These are phyloP conservation scores for Microcebus ravelobensis DNA, from an alignment of 2,113 vertebrate species.

Conservation along the genomic window DNA sequence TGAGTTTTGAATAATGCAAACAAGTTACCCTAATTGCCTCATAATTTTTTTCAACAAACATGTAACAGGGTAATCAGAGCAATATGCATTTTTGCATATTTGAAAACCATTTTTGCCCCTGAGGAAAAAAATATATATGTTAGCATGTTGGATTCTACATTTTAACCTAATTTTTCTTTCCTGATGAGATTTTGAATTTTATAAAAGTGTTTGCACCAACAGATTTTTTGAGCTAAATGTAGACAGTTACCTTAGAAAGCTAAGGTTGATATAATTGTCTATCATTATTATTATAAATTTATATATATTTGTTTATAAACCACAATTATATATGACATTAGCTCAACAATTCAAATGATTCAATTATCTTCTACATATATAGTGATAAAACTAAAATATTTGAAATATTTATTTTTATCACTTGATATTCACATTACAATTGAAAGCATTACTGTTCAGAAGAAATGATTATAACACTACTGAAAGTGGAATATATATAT, in stretches of 20 bases:
- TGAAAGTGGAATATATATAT: background rate
- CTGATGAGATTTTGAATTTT: background rate
- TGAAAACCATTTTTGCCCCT: background rate
- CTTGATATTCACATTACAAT: background rate
- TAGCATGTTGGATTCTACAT: background rate
- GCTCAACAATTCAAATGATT: background rate
- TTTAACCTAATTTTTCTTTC: background rate
- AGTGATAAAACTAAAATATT: background rate
- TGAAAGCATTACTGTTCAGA: background rate
- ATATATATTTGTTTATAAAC: background rate
- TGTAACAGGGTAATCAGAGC: constrained; percentile 24
- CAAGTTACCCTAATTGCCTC: constrained; percentile 61
- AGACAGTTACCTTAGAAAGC: background rate
- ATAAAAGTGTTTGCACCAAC: background rate
- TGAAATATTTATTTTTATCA: background rate
- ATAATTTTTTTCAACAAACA: constrained; percentile 40
- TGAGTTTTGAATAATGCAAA: constrained; percentile 47
- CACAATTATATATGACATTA: background rate
- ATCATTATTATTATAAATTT: background rate
- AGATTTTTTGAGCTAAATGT: background rate
- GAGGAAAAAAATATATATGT: background rate
- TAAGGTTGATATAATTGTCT: background rate
- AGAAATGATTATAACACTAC: background rate
- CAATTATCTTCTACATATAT: background rate
- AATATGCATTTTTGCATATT: constrained; percentile 10